A percentile compares a stretch with the other conserved stretches of the same genome.
Conservation (phyloP, 2,797 vertebrate species). For the Novumbra hubbsi region DNA sequence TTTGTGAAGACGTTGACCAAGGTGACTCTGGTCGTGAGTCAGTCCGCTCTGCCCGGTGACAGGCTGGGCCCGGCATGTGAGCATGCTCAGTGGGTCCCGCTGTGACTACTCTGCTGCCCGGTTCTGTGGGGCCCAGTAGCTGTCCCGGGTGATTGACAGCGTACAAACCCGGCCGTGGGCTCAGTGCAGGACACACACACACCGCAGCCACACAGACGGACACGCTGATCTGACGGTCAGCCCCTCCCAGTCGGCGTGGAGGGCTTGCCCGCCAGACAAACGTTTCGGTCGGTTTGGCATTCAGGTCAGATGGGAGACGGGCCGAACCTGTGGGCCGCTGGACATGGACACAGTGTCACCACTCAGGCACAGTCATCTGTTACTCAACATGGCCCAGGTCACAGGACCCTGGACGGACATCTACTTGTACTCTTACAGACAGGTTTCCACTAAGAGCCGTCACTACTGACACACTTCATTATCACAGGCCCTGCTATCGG, state of each 20-base stretch:
- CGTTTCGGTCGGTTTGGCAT: background rate
- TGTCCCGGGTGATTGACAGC: constrained; percentile 3
- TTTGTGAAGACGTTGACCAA: background rate
- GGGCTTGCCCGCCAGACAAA: background rate
- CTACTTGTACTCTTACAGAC: background rate
- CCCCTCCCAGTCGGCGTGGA: background rate
- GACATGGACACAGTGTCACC: background rate
- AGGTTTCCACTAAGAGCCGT: too few relatives aligned
- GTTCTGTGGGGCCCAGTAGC: background rate
- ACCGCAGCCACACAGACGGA: background rate
- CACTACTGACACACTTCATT: too few relatives aligned
- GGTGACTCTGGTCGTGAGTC: background rate
- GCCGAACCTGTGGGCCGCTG: background rate
- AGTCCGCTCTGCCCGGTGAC: background rate
- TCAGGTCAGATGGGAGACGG: background rate
- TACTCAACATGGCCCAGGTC: background rate
- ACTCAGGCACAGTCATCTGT: background rate
- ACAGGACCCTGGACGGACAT: background rate
- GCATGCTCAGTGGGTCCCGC: background rate
- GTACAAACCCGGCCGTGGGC: background rate
- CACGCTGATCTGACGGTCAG: background rate
- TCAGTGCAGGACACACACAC: background rate
- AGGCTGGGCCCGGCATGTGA: background rate
- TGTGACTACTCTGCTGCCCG: background rate
- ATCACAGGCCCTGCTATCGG: too few relatives aligned